Evolutionary conservation across 2,113 vertebrate species (phyloP).

Genomic region (Erythrocercus mccallii): DNA sequence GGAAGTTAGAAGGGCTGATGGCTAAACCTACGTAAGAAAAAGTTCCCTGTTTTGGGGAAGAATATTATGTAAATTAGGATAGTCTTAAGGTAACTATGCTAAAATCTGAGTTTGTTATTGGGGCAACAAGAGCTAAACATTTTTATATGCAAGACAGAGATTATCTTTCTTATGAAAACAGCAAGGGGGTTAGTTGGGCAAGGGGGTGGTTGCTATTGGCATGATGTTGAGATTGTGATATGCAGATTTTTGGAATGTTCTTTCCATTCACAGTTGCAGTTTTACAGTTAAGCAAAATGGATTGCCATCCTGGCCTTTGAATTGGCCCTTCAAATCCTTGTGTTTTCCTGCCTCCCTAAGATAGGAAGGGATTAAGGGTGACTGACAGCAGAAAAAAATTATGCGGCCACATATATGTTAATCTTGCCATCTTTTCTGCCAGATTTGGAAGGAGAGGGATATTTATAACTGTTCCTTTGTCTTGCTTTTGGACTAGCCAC

Average conservation of each 20-base stretch:
- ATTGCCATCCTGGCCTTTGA: not conserved
- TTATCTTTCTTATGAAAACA: not conserved
- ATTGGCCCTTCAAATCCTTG: conserved; percentile 30
- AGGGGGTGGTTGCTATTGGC: not conserved
- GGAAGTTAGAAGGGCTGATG: not conserved
- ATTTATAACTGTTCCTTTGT: conserved; percentile 46
- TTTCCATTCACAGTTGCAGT: not conserved
- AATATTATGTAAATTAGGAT: not conserved
- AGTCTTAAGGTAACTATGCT: not conserved
- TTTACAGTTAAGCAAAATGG: conserved; percentile 25
- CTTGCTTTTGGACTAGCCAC: conserved; percentile 14
- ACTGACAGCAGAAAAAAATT: conserved; percentile 38
- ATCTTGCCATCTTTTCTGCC: conserved; percentile 43
- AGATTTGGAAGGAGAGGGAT: conserved; percentile 33
- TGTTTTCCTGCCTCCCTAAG: conserved; percentile 29
- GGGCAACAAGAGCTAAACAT: not conserved
- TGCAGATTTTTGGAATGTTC: not conserved
- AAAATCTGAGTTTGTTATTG: not conserved
- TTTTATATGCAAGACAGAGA: not conserved
- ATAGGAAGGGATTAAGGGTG: conserved; percentile 50
- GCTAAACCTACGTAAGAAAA: not conserved
- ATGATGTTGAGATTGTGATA: not conserved
- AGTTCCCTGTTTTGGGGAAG: not conserved
- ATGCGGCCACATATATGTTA: conserved; percentile 37
- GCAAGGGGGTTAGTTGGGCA: not conserved